Base-by-base conservation (phyloP, 2,888 invertebrate species). In the Drosophila dives region DNA sequence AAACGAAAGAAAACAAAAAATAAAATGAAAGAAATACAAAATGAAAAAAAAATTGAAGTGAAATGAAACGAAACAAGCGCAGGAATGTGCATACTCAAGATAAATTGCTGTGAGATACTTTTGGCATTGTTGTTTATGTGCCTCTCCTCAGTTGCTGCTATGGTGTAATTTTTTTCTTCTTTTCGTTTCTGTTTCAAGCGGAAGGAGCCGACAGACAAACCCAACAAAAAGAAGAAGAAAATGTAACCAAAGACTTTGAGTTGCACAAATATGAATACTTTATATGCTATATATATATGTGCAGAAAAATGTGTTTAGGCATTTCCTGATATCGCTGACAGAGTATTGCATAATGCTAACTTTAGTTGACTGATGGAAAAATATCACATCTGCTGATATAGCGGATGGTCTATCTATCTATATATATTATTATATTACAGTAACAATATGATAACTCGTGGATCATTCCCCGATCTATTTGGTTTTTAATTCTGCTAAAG, bases 21-120 rank as follows among this genome's bases (percentile, higher is more conserved):
- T 51, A n/a, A 12, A 32, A 58, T 17, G 2, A 10, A 45, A n/a
- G 15, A 40, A 42, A 49, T 33, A 20, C 17, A 45, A 34, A 38
- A 53, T 49, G 33, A 51, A 61, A 49, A 34, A 59, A 66, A 78
- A 63, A 49, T 59, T 50, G 56, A 68, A 85, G 80, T 83, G 76
- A 89, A 85, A 83, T 82, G 82, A 89, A 87, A 89, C 80, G 86
- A 87, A 86, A 72, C 60, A 74, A 73, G 75, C 79, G n/a, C 71
- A 77, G 90, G 90, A 86, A 86, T 86, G 86, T 86, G 86, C 90
- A 79, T 54, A 89, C 89, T 86, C 88, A 89, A 86, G 79, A 84
- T 84, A 89, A 90, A 89, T 85, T 82, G 75, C 72, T 76, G 72
- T 77, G 80, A 81, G 83, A 77, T 89, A 87, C 86, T 75, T 84